phyloP scores from a whole-genome alignment of 2,888 invertebrate species.

The Tanaodytes sp. region DNA sequence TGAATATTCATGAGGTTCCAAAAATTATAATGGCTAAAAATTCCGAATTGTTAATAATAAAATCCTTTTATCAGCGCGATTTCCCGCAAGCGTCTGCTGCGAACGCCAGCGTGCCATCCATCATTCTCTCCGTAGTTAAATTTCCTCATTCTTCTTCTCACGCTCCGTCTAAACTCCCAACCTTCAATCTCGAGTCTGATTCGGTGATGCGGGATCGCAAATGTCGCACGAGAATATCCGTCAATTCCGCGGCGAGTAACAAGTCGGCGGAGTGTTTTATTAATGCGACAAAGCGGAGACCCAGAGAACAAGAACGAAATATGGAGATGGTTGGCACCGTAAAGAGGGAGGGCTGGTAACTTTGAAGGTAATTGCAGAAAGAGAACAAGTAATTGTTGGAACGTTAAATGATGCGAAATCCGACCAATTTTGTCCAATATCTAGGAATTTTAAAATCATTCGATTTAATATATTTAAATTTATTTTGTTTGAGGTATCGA shows the following conservation, averaged over 20 bases:
- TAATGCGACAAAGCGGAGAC: conserved; percentile 36
- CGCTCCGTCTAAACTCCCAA: conserved; percentile 35
- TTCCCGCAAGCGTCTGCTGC: neutral
- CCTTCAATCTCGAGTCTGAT: conserved; percentile 40
- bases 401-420: no score
- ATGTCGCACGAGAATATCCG: conserved; percentile 38
- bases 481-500: no score
- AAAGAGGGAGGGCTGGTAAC: no score
- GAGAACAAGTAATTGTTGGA: no score
- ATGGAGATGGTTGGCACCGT: no score
- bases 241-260: conserved; percentile 42
- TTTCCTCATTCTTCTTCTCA: conserved; percentile 35
- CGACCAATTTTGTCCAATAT: no score
- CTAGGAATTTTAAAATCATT: no score
- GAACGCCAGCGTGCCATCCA: conserved; percentile 30
- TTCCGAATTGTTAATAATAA: conserved; percentile 23
- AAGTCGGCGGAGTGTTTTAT: conserved; percentile 51
- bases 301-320: no score
- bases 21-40: conserved; percentile 27
- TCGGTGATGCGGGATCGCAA: conserved; percentile 37
- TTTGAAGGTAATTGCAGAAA: neutral
- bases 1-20: no score
- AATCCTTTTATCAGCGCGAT: conserved; percentile 30
- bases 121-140: conserved; percentile 32
- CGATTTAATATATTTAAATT: no score